phyloP scores from a whole-genome alignment of 2,888 invertebrate genomes.

The Melanchra persicariae region DNA sequence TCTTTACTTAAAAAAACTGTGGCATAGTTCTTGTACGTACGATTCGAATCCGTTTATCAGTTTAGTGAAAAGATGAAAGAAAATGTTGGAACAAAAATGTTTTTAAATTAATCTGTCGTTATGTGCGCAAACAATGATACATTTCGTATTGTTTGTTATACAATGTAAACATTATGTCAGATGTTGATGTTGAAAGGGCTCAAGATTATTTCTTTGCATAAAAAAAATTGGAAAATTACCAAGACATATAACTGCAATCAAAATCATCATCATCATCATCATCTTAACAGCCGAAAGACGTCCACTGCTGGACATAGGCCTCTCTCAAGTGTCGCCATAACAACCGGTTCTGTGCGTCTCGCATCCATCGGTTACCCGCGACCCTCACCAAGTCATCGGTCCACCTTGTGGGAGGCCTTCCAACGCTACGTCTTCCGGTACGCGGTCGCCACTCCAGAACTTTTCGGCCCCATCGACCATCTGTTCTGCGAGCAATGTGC shows the following conservation, averaged over 20 bases:
- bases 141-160: not conserved
- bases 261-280: too few relatives aligned
- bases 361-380: too few relatives aligned
- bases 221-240: conserved; percentile 3
- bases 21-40: not conserved
- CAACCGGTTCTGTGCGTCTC: too few relatives aligned
- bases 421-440: too few relatives aligned
- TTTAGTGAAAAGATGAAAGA: conserved; percentile 9
- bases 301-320: too few relatives aligned
- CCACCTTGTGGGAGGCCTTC: too few relatives aligned
- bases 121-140: conserved; percentile 16
- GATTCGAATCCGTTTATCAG: conserved; percentile 6
- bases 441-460: too few relatives aligned
- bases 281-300: too few relatives aligned
- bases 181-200: conserved; percentile 15
- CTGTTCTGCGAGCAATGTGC: too few relatives aligned
- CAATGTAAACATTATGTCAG: conserved; percentile 3
- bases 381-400: too few relatives aligned
- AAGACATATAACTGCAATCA: conserved; percentile 2
- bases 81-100: conserved; percentile 9
- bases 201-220: not conserved
- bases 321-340: too few relatives aligned
- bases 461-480: too few relatives aligned
- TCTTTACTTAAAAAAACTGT: not conserved
- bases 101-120: not conserved